These are phyloP conservation scores for Arctia plantaginis DNA, from an alignment of 2,888 invertebrate genomes.

Conservation along the genomic window DNA sequence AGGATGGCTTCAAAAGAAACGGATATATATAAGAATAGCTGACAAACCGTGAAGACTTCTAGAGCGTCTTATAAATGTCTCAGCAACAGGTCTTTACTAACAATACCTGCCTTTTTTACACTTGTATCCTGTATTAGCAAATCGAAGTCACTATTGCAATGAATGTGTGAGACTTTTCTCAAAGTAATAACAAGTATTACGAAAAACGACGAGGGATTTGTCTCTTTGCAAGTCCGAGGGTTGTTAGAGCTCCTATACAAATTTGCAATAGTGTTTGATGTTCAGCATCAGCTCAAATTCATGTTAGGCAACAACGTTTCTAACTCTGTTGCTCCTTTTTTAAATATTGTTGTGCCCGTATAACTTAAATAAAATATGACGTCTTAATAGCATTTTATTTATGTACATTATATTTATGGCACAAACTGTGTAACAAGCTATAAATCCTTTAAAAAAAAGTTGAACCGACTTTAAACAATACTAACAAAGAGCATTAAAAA, in stretches of 20 bases:
- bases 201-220: neutral
- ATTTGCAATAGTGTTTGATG: neutral
- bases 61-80: slow-evolving; percentile 3
- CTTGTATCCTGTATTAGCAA: slow-evolving; percentile 3
- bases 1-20: neutral
- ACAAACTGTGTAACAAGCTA: neutral
- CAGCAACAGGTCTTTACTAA: neutral
- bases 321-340: neutral
- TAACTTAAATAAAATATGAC: no score
- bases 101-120: neutral
- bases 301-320: neutral
- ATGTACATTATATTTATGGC: neutral
- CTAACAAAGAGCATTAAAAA: no score
- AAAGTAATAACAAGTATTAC: neutral
- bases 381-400: no score
- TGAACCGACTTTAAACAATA: no score
- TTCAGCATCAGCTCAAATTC: neutral
- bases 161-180: slow-evolving; percentile 1
- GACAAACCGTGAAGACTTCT: neutral
- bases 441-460: no score
- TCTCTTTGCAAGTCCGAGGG: neutral
- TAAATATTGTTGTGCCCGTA: neutral
- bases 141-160: neutral
- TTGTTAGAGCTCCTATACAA: neutral
- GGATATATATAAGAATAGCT: neutral